A percentile compares a stretch with the other conserved stretches of the same genome.
Conservation (phyloP, 1,140 invertebrate species). For the Rhynchophorus ferrugineus region DNA sequence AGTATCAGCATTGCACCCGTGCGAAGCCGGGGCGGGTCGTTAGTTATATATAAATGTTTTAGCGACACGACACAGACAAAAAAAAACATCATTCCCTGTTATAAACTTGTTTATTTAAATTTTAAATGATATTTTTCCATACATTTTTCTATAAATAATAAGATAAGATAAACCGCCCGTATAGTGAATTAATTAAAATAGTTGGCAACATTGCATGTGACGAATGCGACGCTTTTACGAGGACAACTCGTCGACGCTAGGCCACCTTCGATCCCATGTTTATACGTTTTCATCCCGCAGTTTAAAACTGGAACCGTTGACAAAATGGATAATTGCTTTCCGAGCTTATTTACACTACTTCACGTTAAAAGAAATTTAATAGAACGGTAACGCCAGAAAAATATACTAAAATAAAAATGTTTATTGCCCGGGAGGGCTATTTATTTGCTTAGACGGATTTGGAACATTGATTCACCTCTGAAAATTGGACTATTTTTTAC, state of each 20-base stretch:
- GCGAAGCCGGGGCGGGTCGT: no score
- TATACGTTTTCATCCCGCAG: slow-evolving; percentile 28
- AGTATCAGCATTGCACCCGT: no score
- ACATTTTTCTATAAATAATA: no score
- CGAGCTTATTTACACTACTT: slow-evolving; percentile 36
- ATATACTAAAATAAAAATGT: slow-evolving; percentile 35
- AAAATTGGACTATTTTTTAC: not conserved
- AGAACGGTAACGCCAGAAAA: slow-evolving; percentile 34
- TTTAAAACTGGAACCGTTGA: slow-evolving; percentile 37
- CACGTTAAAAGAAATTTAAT: slow-evolving; percentile 37
- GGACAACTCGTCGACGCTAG: slow-evolving; percentile 13
- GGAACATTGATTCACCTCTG: slow-evolving; percentile 1
- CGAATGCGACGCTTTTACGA: slow-evolving; percentile 12
- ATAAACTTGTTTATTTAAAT: no score
- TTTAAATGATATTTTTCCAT: no score
- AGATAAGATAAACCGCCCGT: no score
- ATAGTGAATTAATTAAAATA: no score
- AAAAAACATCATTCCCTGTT: no score
- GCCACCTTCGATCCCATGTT: slow-evolving; percentile 24
- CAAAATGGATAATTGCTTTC: slow-evolving; percentile 38
- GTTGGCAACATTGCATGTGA: slow-evolving; percentile 9
- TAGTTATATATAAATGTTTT: no score
- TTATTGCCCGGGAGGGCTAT: slow-evolving; percentile 20
- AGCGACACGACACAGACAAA: no score
- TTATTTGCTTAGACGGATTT: slow-evolving; percentile 19